Base-by-base conservation (phyloP, 1,140 invertebrate genomes). In the Drosophila obscura region DNA sequence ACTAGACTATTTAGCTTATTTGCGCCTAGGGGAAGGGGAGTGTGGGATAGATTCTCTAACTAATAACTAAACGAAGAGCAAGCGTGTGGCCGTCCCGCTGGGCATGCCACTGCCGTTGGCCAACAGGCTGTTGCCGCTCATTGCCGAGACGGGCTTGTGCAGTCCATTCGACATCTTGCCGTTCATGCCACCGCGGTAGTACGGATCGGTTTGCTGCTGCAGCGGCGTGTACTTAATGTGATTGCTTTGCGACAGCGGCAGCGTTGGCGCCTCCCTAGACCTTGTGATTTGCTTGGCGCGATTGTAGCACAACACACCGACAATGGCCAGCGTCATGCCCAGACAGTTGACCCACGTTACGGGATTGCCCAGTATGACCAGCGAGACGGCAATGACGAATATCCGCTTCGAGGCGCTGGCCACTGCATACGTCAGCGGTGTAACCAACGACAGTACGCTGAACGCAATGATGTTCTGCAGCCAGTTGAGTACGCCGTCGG, bases 381-480 rank as follows among this genome's bases (percentile, higher is more conserved):
- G 93, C 5, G 97, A 99, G 22, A 97, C 95, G 19, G 94, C 95
- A 79, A 99, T 99, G 16, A 99, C 96, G 65, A 97, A 97, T 71
- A 99, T 97, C 77, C 98, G 93, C 92, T 99, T 99, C n/a, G 97
- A 97, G 11, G 97, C 97, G 92, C 96, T 99, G 13, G 97, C 97
- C 19, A 99, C 97, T 0, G 98, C 97, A 92, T 99, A 99, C 0
- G 97, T 98, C 22, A 99, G 93, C 15, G 98, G 97, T 13, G 97
- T 95, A 1, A 99, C 97, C 60, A 98, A 92, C 22, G 95, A 96
- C 62, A 99, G 93, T 24, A 99, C 95, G 64, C 96, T 97, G 92
- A 99, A 99, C 0, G 98, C 98, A 22, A 98, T 94, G 58, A 99
- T 95, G 90, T 99, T 99, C 92, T 99, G 98, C 64, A 98, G 92